phyloP scores from a whole-genome alignment of 2,888 invertebrate species.

The Stenodema calcarata region DNA sequence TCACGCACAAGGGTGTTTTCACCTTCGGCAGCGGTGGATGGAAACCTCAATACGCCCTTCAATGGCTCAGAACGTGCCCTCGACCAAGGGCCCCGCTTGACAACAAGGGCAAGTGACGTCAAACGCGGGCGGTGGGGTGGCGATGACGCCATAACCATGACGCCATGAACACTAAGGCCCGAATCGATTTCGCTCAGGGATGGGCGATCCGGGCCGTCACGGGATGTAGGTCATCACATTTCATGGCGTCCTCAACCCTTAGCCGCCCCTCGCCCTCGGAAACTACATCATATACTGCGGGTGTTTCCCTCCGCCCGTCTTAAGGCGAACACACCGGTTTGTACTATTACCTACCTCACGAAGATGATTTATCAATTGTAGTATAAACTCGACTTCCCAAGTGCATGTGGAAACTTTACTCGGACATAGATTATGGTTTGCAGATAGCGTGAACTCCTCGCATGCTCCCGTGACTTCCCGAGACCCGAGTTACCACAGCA shows the following conservation, averaged over 20 bases:
- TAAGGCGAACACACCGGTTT: not conserved
- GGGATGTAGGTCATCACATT: conserved; percentile 28
- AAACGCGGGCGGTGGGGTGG: not conserved
- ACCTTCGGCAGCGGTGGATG: not conserved
- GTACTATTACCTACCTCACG: not conserved
- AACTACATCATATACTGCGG: not conserved
- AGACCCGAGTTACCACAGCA: not conserved
- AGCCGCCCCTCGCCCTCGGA: not conserved
- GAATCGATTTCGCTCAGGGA: not conserved
- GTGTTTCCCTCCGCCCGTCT: not conserved
- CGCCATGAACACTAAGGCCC: not conserved
- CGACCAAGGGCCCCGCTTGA: conserved; percentile 15
- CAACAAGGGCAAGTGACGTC: conserved; percentile 29
- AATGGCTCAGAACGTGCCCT: conserved; percentile 17
- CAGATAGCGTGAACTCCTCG: not conserved
- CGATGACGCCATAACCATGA: not conserved
- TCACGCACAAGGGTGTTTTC: not conserved
- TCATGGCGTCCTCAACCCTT: conserved; percentile 9
- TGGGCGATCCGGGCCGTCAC: conserved; percentile 19
- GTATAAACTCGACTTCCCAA: not conserved
- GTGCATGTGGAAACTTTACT: conserved; percentile 11
- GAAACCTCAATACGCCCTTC: not conserved
- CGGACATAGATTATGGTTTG: not conserved
- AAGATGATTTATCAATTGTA: conserved; percentile 11
- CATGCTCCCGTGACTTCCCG: not conserved